Conservation (phyloP, 1,140 invertebrate genomes). For the Helicoverpa armigera region DNA sequence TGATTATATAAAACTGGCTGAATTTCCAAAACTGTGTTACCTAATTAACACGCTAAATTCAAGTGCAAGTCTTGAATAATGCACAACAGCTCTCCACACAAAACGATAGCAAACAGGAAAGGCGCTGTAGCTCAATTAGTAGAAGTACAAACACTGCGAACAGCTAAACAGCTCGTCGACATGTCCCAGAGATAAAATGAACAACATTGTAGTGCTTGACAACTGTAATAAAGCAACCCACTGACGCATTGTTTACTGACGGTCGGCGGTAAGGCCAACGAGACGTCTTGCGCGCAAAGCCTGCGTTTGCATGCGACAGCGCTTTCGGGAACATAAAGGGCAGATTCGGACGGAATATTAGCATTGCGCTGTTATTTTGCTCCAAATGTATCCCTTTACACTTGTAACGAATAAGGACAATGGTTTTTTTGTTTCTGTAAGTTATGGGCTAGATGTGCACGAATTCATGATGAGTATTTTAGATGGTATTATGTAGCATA, state of each 20-base stretch:
- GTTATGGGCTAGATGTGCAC: neutral
- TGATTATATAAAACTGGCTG: no score
- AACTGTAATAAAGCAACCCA: conserved; percentile 51
- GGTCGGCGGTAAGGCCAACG: conserved; percentile 19
- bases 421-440: conserved; percentile 16
- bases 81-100: neutral
- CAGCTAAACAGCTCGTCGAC: conserved; percentile 40
- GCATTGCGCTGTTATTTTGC: conserved; percentile 23
- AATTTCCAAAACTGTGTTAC: no score
- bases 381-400: conserved; percentile 28
- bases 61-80: neutral
- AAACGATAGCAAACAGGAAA: conserved; percentile 31
- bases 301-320: conserved; percentile 37
- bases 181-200: conserved; percentile 54
- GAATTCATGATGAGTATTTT: neutral
- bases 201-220: conserved; percentile 52
- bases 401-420: conserved; percentile 25
- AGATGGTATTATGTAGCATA: no score
- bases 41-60: neutral
- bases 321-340: conserved; percentile 34
- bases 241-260: conserved; percentile 46
- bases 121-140: conserved; percentile 24
- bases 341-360: conserved; percentile 42
- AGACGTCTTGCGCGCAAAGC: conserved; percentile 33
- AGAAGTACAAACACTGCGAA: conserved; percentile 24